Evolutionary conservation across 2,113 vertebrate species (phyloP), one percentile per base, ranked within the genome.

Genomic region (Arvicanthis niloticus): DNA sequence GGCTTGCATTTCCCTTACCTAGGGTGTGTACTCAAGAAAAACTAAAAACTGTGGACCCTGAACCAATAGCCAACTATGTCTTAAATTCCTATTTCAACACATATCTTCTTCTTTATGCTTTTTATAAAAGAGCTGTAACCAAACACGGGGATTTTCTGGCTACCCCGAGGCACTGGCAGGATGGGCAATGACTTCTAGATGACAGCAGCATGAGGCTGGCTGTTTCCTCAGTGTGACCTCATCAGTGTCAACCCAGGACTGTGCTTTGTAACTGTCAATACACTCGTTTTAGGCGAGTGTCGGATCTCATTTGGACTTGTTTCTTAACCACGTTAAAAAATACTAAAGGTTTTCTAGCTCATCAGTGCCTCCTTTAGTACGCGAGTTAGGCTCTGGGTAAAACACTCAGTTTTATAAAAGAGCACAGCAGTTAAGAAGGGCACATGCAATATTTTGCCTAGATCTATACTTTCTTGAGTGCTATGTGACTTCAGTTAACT

Each of bases 331-430:
- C 31, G 3, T 85, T 51, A 51, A 53, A 70, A 67, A 91, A 88
- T 37, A 58, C 34, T 86, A 37, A 95, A 68, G 37, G 9, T 90
- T 88, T 92, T 42, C 51, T 84, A 67, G n/a, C 72, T 73, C 62
- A 94, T 72, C 67, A 82, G 48, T 76, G 29, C 48, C n/a, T 75
- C 67, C 48, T 94, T 96, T 51, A 42, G 22, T 65, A n/a, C 77
- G 51, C 42, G 87, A 92, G 56, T 62, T 51, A 91, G 72, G 42
- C 6, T 81, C 37, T 86, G 42, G 40, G 78, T 75, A 19, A 82
- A 82, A 84, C n/a, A 84, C 34, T 78, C n/a, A 56, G 11, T 78
- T 94, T 72, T 70, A 56, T 56, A 37, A 81, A 73, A 81, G 19
- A 72, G 76, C 0, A 5, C 0, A 76, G 8, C 3, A 45, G 29